Conservation (phyloP, 2,888 invertebrate genomes). For the Penaeus monodon region DNA sequence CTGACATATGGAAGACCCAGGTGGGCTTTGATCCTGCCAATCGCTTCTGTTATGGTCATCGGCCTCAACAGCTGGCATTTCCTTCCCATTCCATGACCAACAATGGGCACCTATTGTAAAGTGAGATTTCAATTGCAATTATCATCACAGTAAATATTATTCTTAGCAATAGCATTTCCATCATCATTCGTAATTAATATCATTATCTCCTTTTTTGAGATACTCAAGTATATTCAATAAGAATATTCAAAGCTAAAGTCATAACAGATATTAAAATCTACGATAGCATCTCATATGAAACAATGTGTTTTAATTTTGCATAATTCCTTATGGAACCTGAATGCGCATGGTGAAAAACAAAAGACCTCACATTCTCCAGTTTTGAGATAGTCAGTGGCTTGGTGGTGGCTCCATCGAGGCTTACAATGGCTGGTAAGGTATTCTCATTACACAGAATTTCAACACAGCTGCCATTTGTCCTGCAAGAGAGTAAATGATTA, state of each 20-base stretch:
- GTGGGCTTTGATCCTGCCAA: conserved; percentile 79
- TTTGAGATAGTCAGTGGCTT: conserved; percentile 35
- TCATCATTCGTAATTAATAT: too few relatives aligned
- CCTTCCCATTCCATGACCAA: conserved; percentile 75
- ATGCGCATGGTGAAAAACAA: too few relatives aligned
- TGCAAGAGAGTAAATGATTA: not conserved
- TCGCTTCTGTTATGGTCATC: conserved; percentile 76
- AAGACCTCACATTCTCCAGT: conserved; percentile 38
- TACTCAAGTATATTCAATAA: too few relatives aligned
- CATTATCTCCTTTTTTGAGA: too few relatives aligned
- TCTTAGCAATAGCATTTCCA: not conserved
- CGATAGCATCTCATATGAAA: not conserved
- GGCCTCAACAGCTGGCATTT: conserved; percentile 72
- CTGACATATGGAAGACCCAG: conserved; percentile 80
- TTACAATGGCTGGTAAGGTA: conserved; percentile 26
- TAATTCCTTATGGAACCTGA: not conserved
- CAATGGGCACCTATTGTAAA: conserved; percentile 66
- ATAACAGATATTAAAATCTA: not conserved
- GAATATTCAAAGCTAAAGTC: too few relatives aligned
- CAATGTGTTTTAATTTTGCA: too few relatives aligned
- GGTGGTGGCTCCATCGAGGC: not conserved
- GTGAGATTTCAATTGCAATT: too few relatives aligned
- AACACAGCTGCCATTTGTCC: conserved; percentile 3
- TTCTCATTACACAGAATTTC: conserved; percentile 37
- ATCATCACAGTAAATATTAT: not conserved